Percentiles rank a stretch among this genome's conserved stretches.
These are phyloP conservation scores for Protosalanx chinensis DNA, from an alignment of 2,797 vertebrate species.

Conservation along the genomic window DNA sequence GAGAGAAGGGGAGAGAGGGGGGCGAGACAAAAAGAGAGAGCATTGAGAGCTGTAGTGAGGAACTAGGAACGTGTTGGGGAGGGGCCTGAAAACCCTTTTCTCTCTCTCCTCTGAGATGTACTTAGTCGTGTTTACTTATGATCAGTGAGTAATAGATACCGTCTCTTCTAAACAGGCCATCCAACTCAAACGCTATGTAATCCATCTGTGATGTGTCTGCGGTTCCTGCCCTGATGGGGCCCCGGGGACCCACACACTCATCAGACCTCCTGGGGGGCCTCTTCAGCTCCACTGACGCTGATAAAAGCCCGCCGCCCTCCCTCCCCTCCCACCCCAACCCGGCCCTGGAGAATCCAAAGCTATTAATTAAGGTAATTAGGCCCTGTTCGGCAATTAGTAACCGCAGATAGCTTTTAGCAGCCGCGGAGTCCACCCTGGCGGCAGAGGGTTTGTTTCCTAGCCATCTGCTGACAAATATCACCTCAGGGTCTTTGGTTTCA, in stretches of 20 bases:
- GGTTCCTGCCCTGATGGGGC: conserved; percentile 79
- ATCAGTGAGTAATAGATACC: conserved; percentile 78
- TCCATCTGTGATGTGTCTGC: conserved; percentile 81
- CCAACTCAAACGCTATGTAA: conserved; percentile 76
- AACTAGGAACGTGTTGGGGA: neutral
- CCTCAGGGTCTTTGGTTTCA: conserved; percentile 83
- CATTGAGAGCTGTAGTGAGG: conserved; percentile 25
- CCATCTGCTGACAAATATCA: conserved; percentile 87
- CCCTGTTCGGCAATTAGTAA: conserved; percentile 89
- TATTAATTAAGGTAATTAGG: conserved; percentile 99
- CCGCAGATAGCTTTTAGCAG: conserved; percentile 90
- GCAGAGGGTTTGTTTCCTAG: conserved; percentile 81
- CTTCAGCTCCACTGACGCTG: conserved; percentile 83
- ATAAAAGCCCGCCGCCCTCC: conserved; percentile 60
- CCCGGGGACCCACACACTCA: conserved; percentile 62
- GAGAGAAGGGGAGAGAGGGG: neutral
- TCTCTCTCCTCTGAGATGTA: conserved; percentile 33
- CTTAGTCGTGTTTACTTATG: conserved; percentile 58
- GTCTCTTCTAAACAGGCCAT: conserved; percentile 60
- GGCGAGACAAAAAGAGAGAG: conserved; percentile 13
- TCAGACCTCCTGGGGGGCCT: conserved; percentile 75
- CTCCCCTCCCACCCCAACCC: conserved; percentile 39
- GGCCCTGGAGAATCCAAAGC: conserved; percentile 69
- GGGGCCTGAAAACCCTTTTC: conserved; percentile 2
- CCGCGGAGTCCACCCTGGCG: conserved; percentile 66